Conservation (phyloP, 2,797 vertebrate species). For the Sebastes paucispinis region DNA sequence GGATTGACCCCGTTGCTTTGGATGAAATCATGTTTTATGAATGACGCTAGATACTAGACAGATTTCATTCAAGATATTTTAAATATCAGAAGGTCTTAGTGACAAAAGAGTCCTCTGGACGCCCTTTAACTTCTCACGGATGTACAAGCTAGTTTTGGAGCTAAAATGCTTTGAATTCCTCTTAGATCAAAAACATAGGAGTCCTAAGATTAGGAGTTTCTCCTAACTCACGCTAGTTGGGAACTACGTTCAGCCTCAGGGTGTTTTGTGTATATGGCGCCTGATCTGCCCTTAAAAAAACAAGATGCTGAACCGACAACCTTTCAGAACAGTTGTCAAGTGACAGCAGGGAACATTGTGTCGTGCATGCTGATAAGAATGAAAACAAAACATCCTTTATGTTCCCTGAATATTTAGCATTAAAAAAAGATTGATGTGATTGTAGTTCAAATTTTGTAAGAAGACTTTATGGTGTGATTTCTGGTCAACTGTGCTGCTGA, state of each 20-base stretch:
- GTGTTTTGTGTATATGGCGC: neutral
- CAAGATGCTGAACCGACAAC: neutral
- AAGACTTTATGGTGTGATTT: neutral
- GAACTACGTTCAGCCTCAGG: neutral
- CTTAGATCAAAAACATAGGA: neutral
- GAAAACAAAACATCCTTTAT: neutral
- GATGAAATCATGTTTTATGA: neutral
- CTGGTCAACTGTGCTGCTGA: neutral
- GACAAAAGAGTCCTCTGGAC: neutral
- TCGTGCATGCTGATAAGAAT: neutral
- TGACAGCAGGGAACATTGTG: neutral
- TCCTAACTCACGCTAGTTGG: neutral
- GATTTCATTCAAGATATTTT: neutral
- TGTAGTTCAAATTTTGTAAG: neutral
- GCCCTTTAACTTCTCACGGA: neutral
- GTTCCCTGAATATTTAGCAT: neutral
- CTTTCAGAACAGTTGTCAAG: neutral
- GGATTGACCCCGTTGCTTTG: neutral
- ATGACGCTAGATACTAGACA: neutral
- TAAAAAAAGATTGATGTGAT: fast-evolving
- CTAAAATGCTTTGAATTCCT: no score
- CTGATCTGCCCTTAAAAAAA: neutral
- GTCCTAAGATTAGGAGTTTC: neutral
- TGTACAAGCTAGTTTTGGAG: neutral
- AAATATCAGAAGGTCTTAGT: fast-evolving